These are phyloP conservation scores for Platycheirus rosarum DNA, from an alignment of 2,888 invertebrate genomes.

Conservation along the genomic window DNA sequence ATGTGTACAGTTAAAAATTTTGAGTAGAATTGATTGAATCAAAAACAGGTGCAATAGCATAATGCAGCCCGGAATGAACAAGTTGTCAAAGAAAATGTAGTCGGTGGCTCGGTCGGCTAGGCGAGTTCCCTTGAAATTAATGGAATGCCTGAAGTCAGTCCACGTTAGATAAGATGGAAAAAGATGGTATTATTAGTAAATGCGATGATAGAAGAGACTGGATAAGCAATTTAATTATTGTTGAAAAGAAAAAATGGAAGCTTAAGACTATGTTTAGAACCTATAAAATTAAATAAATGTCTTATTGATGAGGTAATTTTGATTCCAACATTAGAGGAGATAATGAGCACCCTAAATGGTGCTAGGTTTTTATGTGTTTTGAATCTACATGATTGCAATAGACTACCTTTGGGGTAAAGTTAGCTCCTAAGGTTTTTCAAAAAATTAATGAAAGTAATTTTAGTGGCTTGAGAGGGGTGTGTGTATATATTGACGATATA, in stretches of 20 bases:
- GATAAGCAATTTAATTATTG: conserved; percentile 34
- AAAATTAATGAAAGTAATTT: conserved; percentile 7
- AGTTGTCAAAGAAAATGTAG: conserved; percentile 18
- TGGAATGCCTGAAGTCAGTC: conserved; percentile 12
- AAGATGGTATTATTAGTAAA: conserved; percentile 25
- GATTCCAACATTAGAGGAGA: no score
- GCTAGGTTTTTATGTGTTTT: conserved; percentile 48
- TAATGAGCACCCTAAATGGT: no score
- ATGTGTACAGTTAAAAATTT: background rate
- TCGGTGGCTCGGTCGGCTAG: conserved; percentile 10
- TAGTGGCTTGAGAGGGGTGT: conserved; percentile 69
- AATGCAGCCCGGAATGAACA: no score
- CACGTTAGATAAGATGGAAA: conserved; percentile 20
- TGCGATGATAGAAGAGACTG: conserved; percentile 36
- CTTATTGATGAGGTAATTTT: conserved; percentile 42
- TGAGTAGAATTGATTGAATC: conserved; percentile 12
- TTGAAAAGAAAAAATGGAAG: conserved; percentile 30
- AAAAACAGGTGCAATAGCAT: no score
- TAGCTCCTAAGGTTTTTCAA: conserved; percentile 10
- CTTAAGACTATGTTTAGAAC: conserved; percentile 39
- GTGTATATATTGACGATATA: conserved; percentile 58
- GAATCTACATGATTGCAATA: conserved; percentile 17
- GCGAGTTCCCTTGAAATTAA: conserved; percentile 16
- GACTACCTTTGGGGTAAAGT: conserved; percentile 36
- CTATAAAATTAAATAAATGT: conserved; percentile 34